Base-by-base conservation (phyloP, 2,797 vertebrate genomes). In the Philypnodon macrostomus region DNA sequence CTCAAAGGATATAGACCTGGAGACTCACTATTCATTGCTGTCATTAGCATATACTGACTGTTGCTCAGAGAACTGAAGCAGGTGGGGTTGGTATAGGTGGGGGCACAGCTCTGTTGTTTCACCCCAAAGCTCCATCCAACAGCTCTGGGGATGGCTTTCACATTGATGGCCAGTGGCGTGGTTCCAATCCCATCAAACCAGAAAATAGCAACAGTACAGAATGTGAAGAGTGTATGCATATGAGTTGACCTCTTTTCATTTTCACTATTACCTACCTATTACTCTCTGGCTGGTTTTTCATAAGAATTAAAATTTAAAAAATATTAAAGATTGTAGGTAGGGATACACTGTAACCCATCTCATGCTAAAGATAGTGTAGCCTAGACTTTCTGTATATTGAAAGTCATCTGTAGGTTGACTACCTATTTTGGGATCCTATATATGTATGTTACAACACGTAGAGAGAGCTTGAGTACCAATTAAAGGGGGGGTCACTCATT, bases 11-110 rank as follows among this genome's bases (percentile, higher is more conserved):
- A 60, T 61, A 72, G 54, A 58, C 68, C 75, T 58, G 60, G 69
- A 78, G 56, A 77, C 64, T 63, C 65, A 70, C 73, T 66, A 67
- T 84, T 78, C 75, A 79, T 79, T 64, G 59, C 48, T 23, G 26
- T 73, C 64, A 83, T 85, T 84, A 80, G 68, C 82, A 81, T 85
- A 73, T 85, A 73, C 51, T 56, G 67, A 41, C 67, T 73, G 75
- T 79, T 64, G 70, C 74, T 80, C 58, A 51, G 63, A 34, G 58
- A 72, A 65, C 65, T 56, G 38, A 24, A 52, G 33, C 73, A 61
- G 69, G 63, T 74, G 65, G 60, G 41, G 36, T n/a, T n/a, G n/a
- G n/a, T n/a, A n/a, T n/a, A 17, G 51, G 38, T 2, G 3, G 12
- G 47, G 5, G 8, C 21, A n/a, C 44, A 50, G 69, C 49, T 58